phyloP scores from a whole-genome alignment of 2,797 vertebrate genomes.

The Pteropus rufus region DNA sequence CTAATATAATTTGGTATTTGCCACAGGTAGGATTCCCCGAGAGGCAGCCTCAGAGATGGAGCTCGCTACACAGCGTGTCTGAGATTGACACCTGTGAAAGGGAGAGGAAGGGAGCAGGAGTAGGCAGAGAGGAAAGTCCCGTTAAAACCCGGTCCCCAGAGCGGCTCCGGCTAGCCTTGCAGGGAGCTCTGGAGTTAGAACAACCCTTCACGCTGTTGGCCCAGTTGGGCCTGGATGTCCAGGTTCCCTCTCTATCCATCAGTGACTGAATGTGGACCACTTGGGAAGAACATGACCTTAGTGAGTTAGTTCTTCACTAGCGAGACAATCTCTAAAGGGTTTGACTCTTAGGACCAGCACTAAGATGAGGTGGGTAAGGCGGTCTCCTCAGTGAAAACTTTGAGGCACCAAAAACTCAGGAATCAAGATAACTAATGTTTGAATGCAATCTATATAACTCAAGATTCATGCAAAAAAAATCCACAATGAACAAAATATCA shows the following conservation, averaged over 20 bases:
- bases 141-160: not conserved
- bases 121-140: not conserved
- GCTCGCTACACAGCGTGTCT: fast-evolving
- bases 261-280: not conserved
- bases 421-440: not conserved
- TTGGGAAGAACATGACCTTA: not conserved
- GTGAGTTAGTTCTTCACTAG: not conserved
- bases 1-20: not conserved
- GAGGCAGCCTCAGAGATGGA: not conserved
- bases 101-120: not conserved
- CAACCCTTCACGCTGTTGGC: not conserved
- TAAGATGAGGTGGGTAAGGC: fast-evolving
- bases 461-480: not conserved
- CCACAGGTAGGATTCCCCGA: not conserved
- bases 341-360: not conserved
- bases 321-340: too few relatives aligned
- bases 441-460: not conserved
- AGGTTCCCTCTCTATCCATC: not conserved
- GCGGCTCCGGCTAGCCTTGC: not conserved
- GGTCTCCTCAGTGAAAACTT: not conserved
- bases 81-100: not conserved
- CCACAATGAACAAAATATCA: not conserved
- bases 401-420: not conserved
- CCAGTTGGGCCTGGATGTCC: not conserved
- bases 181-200: not conserved